Evolutionary conservation across 2,797 vertebrate species (phyloP).

Genomic region (Manis javanica): DNA sequence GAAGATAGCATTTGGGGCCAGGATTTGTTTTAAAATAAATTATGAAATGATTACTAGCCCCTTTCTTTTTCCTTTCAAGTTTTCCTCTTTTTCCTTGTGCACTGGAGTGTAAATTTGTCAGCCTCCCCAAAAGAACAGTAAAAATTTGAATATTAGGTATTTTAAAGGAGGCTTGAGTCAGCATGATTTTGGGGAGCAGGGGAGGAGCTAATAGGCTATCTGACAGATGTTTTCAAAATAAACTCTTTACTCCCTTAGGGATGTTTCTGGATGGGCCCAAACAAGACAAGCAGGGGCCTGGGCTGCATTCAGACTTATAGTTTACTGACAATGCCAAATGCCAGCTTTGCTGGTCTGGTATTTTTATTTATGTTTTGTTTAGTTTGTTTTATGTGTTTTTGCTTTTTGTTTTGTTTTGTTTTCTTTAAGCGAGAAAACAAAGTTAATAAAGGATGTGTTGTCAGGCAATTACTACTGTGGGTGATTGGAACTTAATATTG

Average conservation of each 20-base stretch:
- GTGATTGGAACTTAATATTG: too few species aligned
- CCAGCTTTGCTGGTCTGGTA: not conserved
- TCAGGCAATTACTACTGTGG: too few species aligned
- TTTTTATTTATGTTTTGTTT: not conserved
- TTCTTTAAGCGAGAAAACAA: slow-evolving; percentile 2
- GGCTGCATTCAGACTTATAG: not conserved
- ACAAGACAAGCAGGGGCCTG: not conserved
- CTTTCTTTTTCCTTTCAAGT: not conserved
- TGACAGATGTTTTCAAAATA: slow-evolving; percentile 12
- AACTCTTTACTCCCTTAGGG: not conserved
- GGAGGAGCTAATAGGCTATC: not conserved
- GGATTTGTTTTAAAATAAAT: not conserved
- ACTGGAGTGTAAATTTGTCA: not conserved
- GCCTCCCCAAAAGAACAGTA: not conserved
- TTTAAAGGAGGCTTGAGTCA: not conserved
- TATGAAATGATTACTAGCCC: not conserved
- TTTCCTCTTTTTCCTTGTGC: not conserved
- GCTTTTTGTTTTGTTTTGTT: not conserved
- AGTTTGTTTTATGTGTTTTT: not conserved
- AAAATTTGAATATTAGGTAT: not conserved
- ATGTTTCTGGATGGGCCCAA: not conserved
- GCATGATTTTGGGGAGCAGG: not conserved
- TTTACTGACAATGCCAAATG: not conserved
- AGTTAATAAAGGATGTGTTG: too few species aligned
- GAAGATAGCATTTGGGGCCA: not conserved